Evolutionary conservation across 2,888 invertebrate species (phyloP), one percentile per base, ranked within the genome.

Genomic region (Junonia oenone): DNA sequence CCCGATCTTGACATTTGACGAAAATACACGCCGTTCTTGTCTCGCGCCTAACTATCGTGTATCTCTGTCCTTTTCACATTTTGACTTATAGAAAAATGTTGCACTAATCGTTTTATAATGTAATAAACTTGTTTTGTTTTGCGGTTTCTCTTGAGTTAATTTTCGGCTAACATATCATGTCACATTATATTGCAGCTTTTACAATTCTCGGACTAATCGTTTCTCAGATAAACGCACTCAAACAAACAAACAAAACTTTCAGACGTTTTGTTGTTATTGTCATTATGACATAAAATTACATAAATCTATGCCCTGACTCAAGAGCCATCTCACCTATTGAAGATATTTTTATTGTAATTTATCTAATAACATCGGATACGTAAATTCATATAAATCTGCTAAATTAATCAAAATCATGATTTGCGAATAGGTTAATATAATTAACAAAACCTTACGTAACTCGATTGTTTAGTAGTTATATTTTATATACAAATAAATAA

Each of bases 1-100:
- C 64, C 68, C 68, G 73, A 62, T 74, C 73, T 74, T 74, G 73
- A 73, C 74, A 73, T 73, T 75, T 72, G 62, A 55, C 61, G 63
- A 62, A 56, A 67, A 65, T 60, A 62, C 59, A 55, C 61, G 37
- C 58, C 51, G 57, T 56, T 48, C 46, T 46, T 58, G 15, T 57
- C 53, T 38, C 40, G 13, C 38, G 50, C 26, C 15, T 46, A 33
- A 35, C 33, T 45, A 14, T 48, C 45, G 15, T 33, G 54, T 54
- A 38, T 53, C 5, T 35, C 33, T 17, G 5, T 50, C 47, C 37
- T 35, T 27, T 15, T 52, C 43, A 38, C 5, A 46, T 9, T 37
- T 27, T 33, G 11, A n/a, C 31, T 9, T 33, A 33, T 5, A 31
- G 8, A 31, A 33, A 33, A 1, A n/a, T n/a, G 1, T 33, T 33